Base-by-base conservation (phyloP, 2,888 invertebrate species). In the Protodeltote pygarga region DNA sequence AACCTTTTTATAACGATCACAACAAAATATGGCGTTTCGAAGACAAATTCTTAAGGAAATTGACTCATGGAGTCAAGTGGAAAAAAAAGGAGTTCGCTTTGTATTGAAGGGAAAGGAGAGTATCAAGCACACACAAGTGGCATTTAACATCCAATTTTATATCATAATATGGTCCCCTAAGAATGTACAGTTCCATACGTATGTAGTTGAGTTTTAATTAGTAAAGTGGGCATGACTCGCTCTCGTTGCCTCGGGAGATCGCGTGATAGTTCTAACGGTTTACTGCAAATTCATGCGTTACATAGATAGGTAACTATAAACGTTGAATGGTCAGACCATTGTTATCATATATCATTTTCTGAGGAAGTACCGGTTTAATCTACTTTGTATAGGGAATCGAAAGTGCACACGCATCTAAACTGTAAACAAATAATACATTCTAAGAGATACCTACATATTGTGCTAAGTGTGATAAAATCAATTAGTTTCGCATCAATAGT, bases 181-280 rank as follows among this genome's bases (percentile, higher is more conserved):
- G 28, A 64, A 37, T 37, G 24, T 41, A 41, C 19, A 23, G 17
- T 11, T 23, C 9, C 31, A 15, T 25, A 6, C 41, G 33, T 39
- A 49, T 51, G 40, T 35, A 41, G 54, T 48, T 41, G 47, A 41
- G 62, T 71, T 70, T 85, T 86, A 86, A 88, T 89, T 86, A 87
- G 72, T 85, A 75, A 85, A 87, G 82, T 87, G 81, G 80, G 62
- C 65, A 70, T 62, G 76, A 69, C 59, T 72, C 69, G 75, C 67
- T 80, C 77, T 75, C 74, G 71, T 74, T 76, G 69, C 68, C 71
- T 73, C 65, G 68, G 39, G 52, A 58, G 73, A 75, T 82, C 74
- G 82, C 81, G 77, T 85, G 83, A 73, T 69, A 59, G 68, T 67
- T 67, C 46, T 67, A 77, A 77, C 76, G 74, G 74, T 66, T 73